phyloP scores from a whole-genome alignment of 2,113 vertebrate species.

The Passer domesticus region DNA sequence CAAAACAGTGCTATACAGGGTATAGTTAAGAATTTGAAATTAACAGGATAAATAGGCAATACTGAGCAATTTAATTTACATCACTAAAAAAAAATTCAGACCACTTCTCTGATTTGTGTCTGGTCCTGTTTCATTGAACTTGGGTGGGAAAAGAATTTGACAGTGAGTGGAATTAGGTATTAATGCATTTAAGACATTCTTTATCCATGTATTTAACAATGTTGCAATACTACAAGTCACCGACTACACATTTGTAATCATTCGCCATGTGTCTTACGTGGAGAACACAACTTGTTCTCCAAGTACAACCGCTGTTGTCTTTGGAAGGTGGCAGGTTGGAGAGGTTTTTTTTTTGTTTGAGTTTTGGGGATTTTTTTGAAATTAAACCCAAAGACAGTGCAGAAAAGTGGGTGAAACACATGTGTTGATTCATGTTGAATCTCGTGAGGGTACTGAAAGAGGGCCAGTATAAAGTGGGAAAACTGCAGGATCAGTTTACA shows the following conservation, averaged over 20 bases:
- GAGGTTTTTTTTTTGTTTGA: not conserved
- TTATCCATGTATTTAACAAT: not conserved
- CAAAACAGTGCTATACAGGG: not conserved
- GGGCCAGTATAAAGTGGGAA: not conserved
- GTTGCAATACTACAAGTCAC: not conserved
- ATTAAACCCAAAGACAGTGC: not conserved
- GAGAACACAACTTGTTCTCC: not conserved
- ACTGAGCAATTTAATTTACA: not conserved
- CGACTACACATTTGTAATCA: not conserved
- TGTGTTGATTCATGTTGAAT: not conserved
- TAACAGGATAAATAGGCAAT: not conserved
- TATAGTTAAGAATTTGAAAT: not conserved
- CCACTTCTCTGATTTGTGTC: not conserved
- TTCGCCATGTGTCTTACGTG: not conserved
- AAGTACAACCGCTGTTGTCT: not conserved
- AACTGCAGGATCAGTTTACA: not conserved
- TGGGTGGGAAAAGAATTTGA: not conserved
- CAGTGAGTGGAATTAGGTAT: not conserved
- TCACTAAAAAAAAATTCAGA: not conserved
- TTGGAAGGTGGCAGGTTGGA: not conserved
- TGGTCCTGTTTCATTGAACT: not conserved
- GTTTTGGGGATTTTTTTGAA: not conserved
- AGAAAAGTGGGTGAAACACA: not conserved
- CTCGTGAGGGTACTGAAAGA: not conserved
- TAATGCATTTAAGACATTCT: not conserved